Conservation (phyloP, 2,888 invertebrate species). For the Odontocolon sp. region DNA sequence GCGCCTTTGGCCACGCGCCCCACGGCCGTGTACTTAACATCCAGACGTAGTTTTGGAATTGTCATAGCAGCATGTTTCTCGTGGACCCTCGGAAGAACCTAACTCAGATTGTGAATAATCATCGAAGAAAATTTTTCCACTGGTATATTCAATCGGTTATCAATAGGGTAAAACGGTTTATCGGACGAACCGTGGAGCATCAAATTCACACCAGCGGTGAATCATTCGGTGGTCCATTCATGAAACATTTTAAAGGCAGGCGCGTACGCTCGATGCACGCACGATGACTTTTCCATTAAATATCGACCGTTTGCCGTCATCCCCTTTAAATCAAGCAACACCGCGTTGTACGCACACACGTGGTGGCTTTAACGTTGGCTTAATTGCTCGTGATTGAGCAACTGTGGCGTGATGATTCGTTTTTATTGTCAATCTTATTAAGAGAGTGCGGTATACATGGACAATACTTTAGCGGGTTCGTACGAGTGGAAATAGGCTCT, state of each 20-base stretch:
- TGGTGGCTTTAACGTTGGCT: conserved; percentile 52
- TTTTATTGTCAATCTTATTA: conserved; percentile 66
- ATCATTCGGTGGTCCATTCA: conserved; percentile 59
- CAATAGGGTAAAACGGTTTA: conserved; percentile 27
- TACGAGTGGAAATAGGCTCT: not conserved
- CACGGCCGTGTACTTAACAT: conserved; percentile 76
- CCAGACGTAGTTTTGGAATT: conserved; percentile 76
- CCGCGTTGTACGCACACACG: conserved; percentile 43
- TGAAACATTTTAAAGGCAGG: conserved; percentile 55
- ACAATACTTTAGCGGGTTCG: conserved; percentile 68
- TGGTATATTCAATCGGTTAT: conserved; percentile 45
- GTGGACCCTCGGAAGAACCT: conserved; percentile 9
- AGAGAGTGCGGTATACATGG: conserved; percentile 44
- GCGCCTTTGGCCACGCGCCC: conserved; percentile 79
- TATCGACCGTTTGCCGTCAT: conserved; percentile 54
- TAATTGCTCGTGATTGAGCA: conserved; percentile 56
- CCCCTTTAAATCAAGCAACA: conserved; percentile 60
- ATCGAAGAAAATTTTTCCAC: conserved; percentile 48
- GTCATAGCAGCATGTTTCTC: conserved; percentile 63
- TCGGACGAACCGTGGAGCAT: conserved; percentile 28
- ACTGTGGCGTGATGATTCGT: conserved; percentile 20
- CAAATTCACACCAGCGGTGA: conserved; percentile 51
- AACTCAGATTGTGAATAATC: conserved; percentile 17
- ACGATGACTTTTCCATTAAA: conserved; percentile 61
- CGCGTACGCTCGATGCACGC: conserved; percentile 26